Base-by-base conservation (phyloP, 2,888 invertebrate genomes). In the Aradus depressus region DNA sequence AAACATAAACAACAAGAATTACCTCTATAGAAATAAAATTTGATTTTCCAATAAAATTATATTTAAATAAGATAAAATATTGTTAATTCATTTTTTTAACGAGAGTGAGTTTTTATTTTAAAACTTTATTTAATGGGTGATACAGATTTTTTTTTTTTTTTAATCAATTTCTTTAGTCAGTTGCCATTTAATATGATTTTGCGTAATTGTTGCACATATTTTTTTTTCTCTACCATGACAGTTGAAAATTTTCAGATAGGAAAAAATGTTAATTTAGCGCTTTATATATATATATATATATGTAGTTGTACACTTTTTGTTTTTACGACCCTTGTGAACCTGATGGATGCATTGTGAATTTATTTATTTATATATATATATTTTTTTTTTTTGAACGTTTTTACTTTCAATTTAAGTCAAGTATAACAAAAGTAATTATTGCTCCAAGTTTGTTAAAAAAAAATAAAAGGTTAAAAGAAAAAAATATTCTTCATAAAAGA, bases 321-420 rank as follows among this genome's bases (percentile, higher is more conserved):
- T 41, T 57, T 57, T 54, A 58, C 61, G 61, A 61, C 61, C 62
- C 62, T 62, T 62, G 61, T 61, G 60, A 59, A 59, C 57, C 59
- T 58, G 61, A 60, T 61, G 59, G 60, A 61, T 61, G 54, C 50
- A 50, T 34, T 42, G 26, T 51, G 55, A 56, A 59, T 60, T 58
- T 51, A 53, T 55, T 55, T 16, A 44, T 53, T 38, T 53, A 28
- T 31, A 25, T 42, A 25, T 42, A 26, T 28, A 42, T 12, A 26
- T 23, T 42, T 16, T 39, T 39, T n/a, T n/a, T 39, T 28, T 42
- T 16, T 42, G 22, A 22, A 42, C 18, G 26, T 42, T 42, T 16
- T 12, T 26, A 26, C 22, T 42, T 14, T 42, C 25, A 42, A 39
- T 39, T 39, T 12, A 39, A 39, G 25, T 4, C 21, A 38, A 21